These are phyloP conservation scores for Orius laevigatus DNA, from an alignment of 1,140 invertebrate species.

Conservation along the genomic window DNA sequence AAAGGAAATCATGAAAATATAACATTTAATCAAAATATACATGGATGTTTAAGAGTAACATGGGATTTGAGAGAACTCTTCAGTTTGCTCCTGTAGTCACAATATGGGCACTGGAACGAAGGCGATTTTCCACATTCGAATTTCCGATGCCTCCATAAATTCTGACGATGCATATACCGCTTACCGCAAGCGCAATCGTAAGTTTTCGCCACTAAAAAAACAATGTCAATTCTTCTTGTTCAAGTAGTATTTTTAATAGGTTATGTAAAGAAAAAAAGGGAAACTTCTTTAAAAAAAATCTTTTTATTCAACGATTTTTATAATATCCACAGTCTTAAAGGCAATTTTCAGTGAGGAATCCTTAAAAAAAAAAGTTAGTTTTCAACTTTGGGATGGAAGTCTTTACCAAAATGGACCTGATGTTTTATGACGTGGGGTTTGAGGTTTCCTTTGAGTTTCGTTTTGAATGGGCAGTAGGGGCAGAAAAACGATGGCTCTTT, in stretches of 20 bases:
- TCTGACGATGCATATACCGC: conserved; percentile 29
- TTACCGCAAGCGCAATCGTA: conserved; percentile 13
- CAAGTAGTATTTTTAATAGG: too few species aligned
- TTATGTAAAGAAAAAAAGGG: not conserved
- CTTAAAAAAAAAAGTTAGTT: not conserved
- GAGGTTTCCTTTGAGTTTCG: conserved; percentile 38
- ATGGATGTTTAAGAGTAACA: conserved; percentile 4
- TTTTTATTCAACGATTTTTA: too few species aligned
- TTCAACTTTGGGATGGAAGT: not conserved
- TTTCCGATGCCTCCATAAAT: conserved; percentile 31
- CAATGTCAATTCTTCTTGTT: too few species aligned
- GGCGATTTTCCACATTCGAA: conserved; percentile 48
- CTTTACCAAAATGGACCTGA: conserved; percentile 22
- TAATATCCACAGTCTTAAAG: too few species aligned
- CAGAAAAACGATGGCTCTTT: conserved; percentile 56
- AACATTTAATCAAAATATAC: too few species aligned
- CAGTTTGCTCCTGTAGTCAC: conserved; percentile 10
- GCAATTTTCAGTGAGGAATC: not conserved
- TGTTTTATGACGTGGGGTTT: conserved; percentile 31
- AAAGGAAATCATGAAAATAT: too few species aligned
- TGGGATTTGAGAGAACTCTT: conserved; percentile 18
- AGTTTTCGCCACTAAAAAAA: not conserved
- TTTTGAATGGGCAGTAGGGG: conserved; percentile 41
- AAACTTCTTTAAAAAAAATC: not conserved
- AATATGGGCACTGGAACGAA: conserved; percentile 23